Percentiles rank a stretch among this genome's conserved stretches.
phyloP scores from a whole-genome alignment of 2,797 vertebrate species.

The Ptychobarbus kaznakovi region DNA sequence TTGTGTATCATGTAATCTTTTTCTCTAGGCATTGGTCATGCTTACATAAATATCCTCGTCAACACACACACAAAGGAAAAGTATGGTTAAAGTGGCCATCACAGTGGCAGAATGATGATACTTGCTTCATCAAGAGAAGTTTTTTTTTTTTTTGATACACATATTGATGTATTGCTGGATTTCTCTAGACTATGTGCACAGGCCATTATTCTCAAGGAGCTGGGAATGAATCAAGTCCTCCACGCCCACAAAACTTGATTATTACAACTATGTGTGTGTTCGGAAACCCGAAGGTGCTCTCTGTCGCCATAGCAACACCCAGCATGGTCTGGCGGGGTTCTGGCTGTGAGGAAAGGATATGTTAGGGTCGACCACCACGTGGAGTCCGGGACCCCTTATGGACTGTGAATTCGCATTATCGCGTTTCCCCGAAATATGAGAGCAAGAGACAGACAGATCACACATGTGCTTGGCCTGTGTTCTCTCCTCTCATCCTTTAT shows the following conservation, averaged over 20 bases:
- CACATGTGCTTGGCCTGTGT: neutral
- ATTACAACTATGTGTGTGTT: constrained; percentile 59
- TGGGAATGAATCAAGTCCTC: constrained; percentile 17
- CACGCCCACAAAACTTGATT: constrained; percentile 61
- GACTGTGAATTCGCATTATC: constrained; percentile 38
- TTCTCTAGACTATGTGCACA: neutral
- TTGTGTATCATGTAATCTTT: neutral
- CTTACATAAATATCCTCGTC: neutral
- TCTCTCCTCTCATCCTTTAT: neutral
- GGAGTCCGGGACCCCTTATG: constrained; percentile 41
- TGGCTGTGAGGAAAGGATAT: constrained; percentile 33
- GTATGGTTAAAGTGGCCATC: neutral
- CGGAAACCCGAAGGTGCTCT: constrained; percentile 63
- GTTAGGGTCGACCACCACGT: constrained; percentile 32
- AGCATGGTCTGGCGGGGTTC: constrained; percentile 45
- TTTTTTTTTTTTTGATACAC: neutral
- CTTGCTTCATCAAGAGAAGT: neutral
- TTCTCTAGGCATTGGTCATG: neutral
- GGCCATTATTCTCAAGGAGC: constrained; percentile 21
- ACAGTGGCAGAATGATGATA: neutral
- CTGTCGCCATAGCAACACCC: constrained; percentile 78
- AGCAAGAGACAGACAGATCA: constrained; percentile 58
- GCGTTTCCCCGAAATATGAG: constrained; percentile 37
- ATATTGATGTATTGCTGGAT: neutral
- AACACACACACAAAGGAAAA: neutral